These are phyloP conservation scores for Bhutanitis thaidina DNA, from an alignment of 2,888 invertebrate genomes.

Conservation along the genomic window DNA sequence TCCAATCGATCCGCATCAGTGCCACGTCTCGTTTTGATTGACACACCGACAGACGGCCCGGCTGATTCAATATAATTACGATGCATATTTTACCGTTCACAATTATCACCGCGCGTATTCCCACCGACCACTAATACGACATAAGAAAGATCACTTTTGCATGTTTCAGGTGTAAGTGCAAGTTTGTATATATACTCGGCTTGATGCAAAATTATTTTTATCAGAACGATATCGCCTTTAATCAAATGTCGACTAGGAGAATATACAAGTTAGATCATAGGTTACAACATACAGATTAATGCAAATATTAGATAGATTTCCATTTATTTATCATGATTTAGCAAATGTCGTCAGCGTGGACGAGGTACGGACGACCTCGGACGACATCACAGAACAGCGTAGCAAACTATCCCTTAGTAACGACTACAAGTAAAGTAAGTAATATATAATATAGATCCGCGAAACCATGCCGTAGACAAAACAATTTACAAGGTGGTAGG, in stretches of 20 bases:
- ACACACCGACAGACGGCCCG: conserved; percentile 64
- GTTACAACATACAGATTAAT: not conserved
- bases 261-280: not conserved
- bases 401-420: no score
- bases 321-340: no score
- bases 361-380: no score
- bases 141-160: not conserved
- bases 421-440: no score
- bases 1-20: conserved; percentile 37
- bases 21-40: conserved; percentile 48
- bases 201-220: conserved; percentile 9
- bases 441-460: no score
- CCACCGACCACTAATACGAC: not conserved
- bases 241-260: not conserved
- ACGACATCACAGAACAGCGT: no score
- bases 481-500: no score
- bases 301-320: conserved; percentile 2
- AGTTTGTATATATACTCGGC: not conserved
- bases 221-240: conserved; percentile 9
- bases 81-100: conserved; percentile 64
- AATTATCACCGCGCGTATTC: conserved; percentile 10
- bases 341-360: no score
- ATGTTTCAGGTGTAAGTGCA: not conserved
- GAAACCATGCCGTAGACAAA: no score
- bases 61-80: conserved; percentile 75